phyloP scores from a whole-genome alignment of 2,797 vertebrate species.

The Eospalax fontanierii region DNA sequence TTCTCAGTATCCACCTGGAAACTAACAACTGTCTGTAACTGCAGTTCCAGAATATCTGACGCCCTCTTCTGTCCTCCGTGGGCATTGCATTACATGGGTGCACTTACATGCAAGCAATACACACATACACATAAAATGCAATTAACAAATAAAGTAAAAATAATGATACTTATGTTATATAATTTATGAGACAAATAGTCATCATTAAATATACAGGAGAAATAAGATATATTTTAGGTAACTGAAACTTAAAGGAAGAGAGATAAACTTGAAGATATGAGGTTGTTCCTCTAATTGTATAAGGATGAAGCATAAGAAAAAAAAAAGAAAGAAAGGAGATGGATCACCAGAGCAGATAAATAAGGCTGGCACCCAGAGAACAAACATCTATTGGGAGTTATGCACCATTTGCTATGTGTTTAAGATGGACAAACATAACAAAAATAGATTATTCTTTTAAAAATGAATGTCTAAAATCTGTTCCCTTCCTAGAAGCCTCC shows the following conservation, averaged over 20 bases:
- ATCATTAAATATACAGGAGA: not conserved
- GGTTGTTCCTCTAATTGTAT: not conserved
- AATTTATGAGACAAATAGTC: not conserved
- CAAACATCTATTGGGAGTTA: not conserved
- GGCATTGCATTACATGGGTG: too few species aligned
- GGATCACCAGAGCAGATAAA: not conserved
- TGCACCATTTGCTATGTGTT: not conserved
- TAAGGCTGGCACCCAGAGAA: not conserved
- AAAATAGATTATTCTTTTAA: not conserved
- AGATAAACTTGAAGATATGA: not conserved
- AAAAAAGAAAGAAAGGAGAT: not conserved
- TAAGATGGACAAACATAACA: not conserved
- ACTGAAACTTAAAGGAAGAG: not conserved
- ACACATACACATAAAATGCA: too few species aligned
- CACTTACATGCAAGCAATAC: too few species aligned
- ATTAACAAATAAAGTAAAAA: too few species aligned
- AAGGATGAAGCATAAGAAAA: not conserved
- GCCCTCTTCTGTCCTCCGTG: too few species aligned
- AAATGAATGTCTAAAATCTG: not conserved
- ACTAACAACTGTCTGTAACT: too few species aligned
- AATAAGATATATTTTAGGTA: not conserved
- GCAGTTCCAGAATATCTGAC: too few species aligned
- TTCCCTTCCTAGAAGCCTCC: not conserved
- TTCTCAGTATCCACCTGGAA: too few species aligned
- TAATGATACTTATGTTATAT: too few species aligned